A percentile compares a stretch with the other conserved stretches of the same genome.
These are phyloP conservation scores for Pseudomyrmex cubaensis DNA, from an alignment of 1,140 invertebrate species.

Conservation along the genomic window DNA sequence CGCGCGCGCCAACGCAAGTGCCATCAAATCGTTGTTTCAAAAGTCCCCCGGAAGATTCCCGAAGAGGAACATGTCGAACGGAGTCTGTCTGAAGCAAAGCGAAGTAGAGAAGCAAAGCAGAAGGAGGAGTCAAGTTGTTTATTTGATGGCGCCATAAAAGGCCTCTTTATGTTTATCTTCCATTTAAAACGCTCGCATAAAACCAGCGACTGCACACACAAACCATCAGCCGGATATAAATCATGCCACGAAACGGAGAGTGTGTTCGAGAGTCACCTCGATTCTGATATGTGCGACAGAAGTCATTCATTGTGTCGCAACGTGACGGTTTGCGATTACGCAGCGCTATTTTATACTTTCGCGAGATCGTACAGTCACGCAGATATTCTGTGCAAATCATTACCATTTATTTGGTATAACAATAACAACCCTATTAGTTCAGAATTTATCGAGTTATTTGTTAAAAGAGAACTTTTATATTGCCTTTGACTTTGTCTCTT, in stretches of 20 bases:
- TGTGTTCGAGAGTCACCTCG: conserved; percentile 68
- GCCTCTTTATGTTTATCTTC: conserved; percentile 86
- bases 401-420: neutral
- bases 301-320: conserved; percentile 22
- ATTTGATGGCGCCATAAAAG: conserved; percentile 86
- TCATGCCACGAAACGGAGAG: conserved; percentile 80
- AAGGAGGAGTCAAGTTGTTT: conserved; percentile 86
- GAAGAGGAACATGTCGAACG: conserved; percentile 35
- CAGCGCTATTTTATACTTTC: conserved; percentile 1
- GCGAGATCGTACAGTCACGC: too few species aligned
- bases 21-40: conserved; percentile 23
- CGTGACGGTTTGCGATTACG: conserved; percentile 1
- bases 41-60: conserved; percentile 49
- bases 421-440: neutral
- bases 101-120: conserved; percentile 77
- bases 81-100: conserved; percentile 52
- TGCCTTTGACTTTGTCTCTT: neutral
- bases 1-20: neutral
- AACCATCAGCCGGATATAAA: conserved; percentile 84
- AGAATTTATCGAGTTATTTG: neutral
- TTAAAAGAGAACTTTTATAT: neutral
- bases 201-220: conserved; percentile 83
- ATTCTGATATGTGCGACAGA: conserved; percentile 52
- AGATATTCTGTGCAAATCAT: neutral
- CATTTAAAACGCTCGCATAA: conserved; percentile 85